Conservation (phyloP, 1,140 invertebrate genomes). For the Trachymyrmex cornetzi region DNA sequence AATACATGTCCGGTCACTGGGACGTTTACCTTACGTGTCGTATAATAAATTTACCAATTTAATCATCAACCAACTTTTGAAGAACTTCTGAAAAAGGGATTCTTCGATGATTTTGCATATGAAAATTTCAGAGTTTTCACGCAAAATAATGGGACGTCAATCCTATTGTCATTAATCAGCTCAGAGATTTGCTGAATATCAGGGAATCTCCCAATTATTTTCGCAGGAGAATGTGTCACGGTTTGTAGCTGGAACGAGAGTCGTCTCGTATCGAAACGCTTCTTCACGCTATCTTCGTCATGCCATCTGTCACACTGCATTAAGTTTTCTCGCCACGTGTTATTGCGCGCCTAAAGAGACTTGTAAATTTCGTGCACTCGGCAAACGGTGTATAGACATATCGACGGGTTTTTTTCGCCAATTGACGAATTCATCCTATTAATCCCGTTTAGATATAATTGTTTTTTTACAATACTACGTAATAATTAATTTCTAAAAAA, state of each 20-base stretch:
- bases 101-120: background rate
- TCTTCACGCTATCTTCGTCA: conserved; percentile 37
- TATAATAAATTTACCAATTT: background rate
- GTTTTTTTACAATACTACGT: background rate
- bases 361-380: background rate
- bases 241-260: background rate
- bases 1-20: no score
- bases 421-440: conserved; percentile 3
- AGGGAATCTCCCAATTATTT: conserved; percentile 26
- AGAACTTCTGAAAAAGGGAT: background rate
- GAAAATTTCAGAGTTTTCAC: background rate
- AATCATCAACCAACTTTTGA: background rate
- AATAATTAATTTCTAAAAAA: background rate
- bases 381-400: background rate
- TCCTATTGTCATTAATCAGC: background rate
- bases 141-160: background rate
- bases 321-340: conserved; percentile 29
- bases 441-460: background rate
- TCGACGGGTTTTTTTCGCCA: background rate
- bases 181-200: conserved; percentile 1
- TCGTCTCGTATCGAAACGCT: conserved; percentile 37
- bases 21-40: no score
- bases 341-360: conserved; percentile 38
- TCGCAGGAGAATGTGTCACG: background rate
- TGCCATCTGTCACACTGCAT: conserved; percentile 41